Percentiles rank a stretch among this genome's conserved stretches.
Conservation (phyloP, 2,797 vertebrate genomes). For the Cephalopachus bancanus region DNA sequence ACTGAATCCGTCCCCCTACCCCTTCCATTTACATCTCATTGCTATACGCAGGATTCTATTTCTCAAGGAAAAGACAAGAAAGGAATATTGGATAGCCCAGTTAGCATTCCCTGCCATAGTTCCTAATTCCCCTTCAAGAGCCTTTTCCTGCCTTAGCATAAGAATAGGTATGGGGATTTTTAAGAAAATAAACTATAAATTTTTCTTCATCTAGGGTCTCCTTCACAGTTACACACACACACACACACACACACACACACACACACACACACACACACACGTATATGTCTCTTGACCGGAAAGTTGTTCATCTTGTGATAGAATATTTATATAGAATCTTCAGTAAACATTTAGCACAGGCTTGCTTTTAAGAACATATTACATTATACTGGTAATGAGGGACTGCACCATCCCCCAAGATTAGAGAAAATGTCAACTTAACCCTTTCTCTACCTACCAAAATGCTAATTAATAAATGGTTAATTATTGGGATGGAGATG, state of each 20-base stretch:
- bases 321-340: neutral
- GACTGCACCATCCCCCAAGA: neutral
- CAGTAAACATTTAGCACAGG: neutral
- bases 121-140: neutral
- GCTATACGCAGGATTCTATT: neutral
- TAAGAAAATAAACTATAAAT: neutral
- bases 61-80: neutral
- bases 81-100: neutral
- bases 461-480: neutral
- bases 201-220: neutral
- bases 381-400: constrained; percentile 27
- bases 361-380: neutral
- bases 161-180: neutral
- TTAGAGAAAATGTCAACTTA: neutral
- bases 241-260: too few relatives aligned
- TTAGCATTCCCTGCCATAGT: neutral
- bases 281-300: neutral
- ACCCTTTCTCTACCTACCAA: neutral
- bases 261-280: too few relatives aligned
- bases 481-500: neutral
- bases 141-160: neutral
- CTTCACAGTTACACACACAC: neutral
- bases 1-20: too few relatives aligned
- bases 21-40: neutral
- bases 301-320: neutral